A percentile compares a stretch with the other conserved stretches of the same genome.
Evolutionary conservation across 1,140 invertebrate species (phyloP).

Genomic region (Neuroterus valhalla): DNA sequence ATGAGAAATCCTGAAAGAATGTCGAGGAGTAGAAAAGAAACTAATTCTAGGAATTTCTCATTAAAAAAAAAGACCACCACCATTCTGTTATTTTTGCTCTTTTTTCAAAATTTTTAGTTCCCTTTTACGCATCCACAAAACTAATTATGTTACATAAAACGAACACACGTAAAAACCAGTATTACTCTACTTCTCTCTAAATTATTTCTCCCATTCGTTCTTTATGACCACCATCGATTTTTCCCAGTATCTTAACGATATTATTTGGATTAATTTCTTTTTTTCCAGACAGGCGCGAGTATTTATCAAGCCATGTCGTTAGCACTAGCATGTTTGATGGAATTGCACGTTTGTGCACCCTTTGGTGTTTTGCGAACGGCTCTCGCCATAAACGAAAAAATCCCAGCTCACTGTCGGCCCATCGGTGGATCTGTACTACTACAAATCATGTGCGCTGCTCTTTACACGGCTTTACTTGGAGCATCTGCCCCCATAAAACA

Average conservation of each 20-base stretch:
- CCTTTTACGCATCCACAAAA: background rate
- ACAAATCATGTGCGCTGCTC: slow-evolving; percentile 72
- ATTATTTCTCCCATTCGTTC: background rate
- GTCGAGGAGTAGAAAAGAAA: no score
- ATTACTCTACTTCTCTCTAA: background rate
- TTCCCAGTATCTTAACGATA: background rate
- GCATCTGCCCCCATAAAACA: slow-evolving; percentile 36
- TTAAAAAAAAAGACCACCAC: no score
- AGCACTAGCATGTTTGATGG: slow-evolving; percentile 80
- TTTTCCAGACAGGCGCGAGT: slow-evolving; percentile 79
- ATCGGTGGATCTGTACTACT: slow-evolving; percentile 80
- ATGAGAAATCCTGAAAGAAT: no score
- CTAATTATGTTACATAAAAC: background rate
- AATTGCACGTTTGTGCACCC: slow-evolving; percentile 80
- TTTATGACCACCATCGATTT: slow-evolving; percentile 23
- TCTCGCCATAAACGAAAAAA: slow-evolving; percentile 77
- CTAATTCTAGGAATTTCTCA: no score
- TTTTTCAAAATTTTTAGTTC: no score
- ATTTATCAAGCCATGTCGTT: slow-evolving; percentile 86
- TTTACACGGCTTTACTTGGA: slow-evolving; percentile 65
- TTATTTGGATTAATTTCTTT: slow-evolving; percentile 22
- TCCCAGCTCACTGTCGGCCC: slow-evolving; percentile 80
- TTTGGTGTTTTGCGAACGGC: slow-evolving; percentile 76
- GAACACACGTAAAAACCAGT: background rate
- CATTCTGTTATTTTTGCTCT: no score